phyloP scores from a whole-genome alignment of 1,140 invertebrate genomes.

The Calephelis virginiensis region DNA sequence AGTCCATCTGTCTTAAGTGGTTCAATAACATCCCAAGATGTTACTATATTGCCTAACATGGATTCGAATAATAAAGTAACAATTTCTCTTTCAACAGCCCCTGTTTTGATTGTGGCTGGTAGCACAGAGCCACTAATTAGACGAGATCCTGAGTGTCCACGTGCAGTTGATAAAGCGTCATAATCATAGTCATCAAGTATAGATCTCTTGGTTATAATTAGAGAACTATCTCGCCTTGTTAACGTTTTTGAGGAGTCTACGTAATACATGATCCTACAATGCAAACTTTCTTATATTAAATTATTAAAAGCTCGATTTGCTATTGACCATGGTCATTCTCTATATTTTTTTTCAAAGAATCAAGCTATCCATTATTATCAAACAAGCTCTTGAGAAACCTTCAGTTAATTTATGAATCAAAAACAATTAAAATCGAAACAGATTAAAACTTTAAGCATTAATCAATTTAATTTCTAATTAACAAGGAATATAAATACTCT shows the following conservation, averaged over 20 bases:
- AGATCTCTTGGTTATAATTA: slow-evolving; percentile 31
- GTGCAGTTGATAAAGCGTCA: slow-evolving; percentile 35
- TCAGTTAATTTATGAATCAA: too few species aligned
- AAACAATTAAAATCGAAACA: too few species aligned
- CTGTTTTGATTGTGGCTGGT: slow-evolving; percentile 34
- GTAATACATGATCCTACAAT: slow-evolving; percentile 23
- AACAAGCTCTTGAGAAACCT: too few species aligned
- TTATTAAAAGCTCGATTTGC: background rate
- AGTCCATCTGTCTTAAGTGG: slow-evolving; percentile 38
- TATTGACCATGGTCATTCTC: too few species aligned
- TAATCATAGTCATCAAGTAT: slow-evolving; percentile 29
- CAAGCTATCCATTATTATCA: too few species aligned
- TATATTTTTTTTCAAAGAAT: too few species aligned
- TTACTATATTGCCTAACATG: slow-evolving; percentile 57
- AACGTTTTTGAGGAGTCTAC: slow-evolving; percentile 35
- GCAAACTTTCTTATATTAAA: background rate
- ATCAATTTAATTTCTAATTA: too few species aligned
- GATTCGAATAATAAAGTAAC: slow-evolving; percentile 57
- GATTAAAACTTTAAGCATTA: too few species aligned
- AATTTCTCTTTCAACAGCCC: slow-evolving; percentile 54
- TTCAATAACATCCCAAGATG: slow-evolving; percentile 54
- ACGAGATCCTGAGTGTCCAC: slow-evolving; percentile 35
- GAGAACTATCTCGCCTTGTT: slow-evolving; percentile 42
- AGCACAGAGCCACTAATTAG: slow-evolving; percentile 39
- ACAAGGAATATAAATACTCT: too few species aligned